These are phyloP conservation scores for Chrysotoxum bicinctum DNA, from an alignment of 2,888 invertebrate genomes.

Conservation along the genomic window DNA sequence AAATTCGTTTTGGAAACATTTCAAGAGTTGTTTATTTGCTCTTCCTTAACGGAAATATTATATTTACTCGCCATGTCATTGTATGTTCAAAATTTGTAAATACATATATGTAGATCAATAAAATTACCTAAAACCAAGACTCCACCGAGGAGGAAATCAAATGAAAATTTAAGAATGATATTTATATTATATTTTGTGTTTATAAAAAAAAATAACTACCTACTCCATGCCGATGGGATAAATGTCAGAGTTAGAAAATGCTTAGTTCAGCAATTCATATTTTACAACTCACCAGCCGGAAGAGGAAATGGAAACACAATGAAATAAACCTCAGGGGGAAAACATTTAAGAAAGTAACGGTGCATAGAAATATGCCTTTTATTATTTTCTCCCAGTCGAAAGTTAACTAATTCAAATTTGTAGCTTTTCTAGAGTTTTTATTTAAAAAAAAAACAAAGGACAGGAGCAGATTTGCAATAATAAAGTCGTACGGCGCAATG, in stretches of 20 bases:
- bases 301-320: conserved; percentile 13
- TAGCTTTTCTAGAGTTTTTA: background rate
- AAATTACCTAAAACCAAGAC: too few species aligned
- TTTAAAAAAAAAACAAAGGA: background rate
- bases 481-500: background rate
- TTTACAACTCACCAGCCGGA: background rate
- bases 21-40: too few species aligned
- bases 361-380: background rate
- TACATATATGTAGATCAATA: too few species aligned
- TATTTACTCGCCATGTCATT: too few species aligned
- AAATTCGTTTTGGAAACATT: too few species aligned
- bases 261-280: background rate
- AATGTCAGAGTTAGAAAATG: background rate
- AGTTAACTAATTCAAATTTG: background rate
- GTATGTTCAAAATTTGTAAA: too few species aligned
- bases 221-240: background rate
- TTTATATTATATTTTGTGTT: too few species aligned
- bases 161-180: too few species aligned
- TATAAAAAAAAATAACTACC: too few species aligned
- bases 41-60: too few species aligned
- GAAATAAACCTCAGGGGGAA: background rate
- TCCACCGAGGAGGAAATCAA: too few species aligned
- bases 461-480: background rate
- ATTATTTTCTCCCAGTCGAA: background rate
- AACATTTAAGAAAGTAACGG: background rate